A percentile compares a stretch with the other conserved stretches of the same genome.
Evolutionary conservation across 2,113 vertebrate genomes (phyloP).

Genomic region (Phalacrocorax pelagicus): DNA sequence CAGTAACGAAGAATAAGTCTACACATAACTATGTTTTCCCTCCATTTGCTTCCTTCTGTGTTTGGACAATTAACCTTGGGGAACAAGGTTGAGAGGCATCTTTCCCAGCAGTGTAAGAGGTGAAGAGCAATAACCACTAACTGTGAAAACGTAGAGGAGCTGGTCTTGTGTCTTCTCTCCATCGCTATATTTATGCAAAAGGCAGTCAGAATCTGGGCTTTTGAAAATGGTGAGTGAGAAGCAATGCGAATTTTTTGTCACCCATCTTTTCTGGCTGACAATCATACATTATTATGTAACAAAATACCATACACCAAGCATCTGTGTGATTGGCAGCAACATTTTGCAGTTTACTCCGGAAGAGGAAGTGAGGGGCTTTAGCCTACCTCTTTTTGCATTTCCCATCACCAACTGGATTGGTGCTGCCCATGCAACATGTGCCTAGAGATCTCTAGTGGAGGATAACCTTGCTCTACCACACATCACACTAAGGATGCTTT

Average conservation of each 20-base stretch:
- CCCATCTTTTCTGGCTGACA: neutral
- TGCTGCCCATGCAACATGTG: neutral
- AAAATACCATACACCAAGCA: neutral
- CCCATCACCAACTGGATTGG: neutral
- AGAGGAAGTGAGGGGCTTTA: neutral
- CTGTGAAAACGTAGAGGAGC: neutral
- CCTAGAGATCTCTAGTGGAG: neutral
- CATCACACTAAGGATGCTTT: neutral
- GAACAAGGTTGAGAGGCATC: neutral
- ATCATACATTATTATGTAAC: neutral
- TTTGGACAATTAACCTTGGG: neutral
- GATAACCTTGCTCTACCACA: neutral
- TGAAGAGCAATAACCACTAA: neutral
- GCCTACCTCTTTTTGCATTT: neutral
- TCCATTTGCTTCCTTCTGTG: neutral
- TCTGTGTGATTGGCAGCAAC: neutral
- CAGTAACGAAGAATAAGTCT: neutral
- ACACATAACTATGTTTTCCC: neutral
- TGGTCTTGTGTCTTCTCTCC: neutral
- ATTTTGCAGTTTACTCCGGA: neutral
- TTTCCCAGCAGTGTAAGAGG: neutral
- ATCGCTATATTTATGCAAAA: neutral
- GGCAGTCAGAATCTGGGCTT: neutral
- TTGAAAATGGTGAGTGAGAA: neutral
- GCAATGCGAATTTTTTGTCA: neutral